These are phyloP conservation scores for Dermolepida albohirtum DNA, from an alignment of 2,888 invertebrate species.

Conservation along the genomic window DNA sequence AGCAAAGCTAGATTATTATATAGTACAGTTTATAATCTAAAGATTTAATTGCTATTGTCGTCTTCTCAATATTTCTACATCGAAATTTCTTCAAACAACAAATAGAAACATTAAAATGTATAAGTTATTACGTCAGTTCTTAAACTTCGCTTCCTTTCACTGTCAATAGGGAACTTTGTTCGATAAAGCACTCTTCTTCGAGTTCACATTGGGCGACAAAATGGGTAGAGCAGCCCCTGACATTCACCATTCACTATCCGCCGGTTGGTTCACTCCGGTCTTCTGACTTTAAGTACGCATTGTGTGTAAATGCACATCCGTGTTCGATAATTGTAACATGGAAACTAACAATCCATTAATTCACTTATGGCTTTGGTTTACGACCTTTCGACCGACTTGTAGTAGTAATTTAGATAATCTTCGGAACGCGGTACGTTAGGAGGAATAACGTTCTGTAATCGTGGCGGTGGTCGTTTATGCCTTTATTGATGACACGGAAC, in stretches of 20 bases:
- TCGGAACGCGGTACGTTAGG: conserved; percentile 21
- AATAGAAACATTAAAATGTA: no score
- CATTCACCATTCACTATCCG: conserved; percentile 19
- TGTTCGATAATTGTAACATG: conserved; percentile 63
- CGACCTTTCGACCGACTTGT: conserved; percentile 53
- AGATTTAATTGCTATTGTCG: no score
- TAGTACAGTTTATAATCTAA: no score
- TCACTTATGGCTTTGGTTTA: conserved; percentile 58
- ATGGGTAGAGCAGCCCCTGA: conserved; percentile 28
- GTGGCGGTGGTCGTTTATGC: conserved; percentile 29
- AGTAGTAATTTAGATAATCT: conserved; percentile 55
- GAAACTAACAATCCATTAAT: conserved; percentile 60
- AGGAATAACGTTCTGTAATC: conserved; percentile 17
- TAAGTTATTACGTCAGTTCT: no score
- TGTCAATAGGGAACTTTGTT: not conserved
- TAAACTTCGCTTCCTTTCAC: no score
- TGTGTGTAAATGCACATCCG: conserved; percentile 64
- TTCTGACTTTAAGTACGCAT: conserved; percentile 57
- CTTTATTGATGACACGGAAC: conserved; percentile 40
- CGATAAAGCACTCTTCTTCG: conserved; percentile 2
- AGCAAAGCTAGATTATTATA: no score
- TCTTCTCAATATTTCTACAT: no score
- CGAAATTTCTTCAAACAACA: no score
- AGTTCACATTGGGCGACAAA: conserved; percentile 6
- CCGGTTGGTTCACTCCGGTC: conserved; percentile 23